A percentile compares a stretch with the other conserved stretches of the same genome.
phyloP scores from a whole-genome alignment of 1,140 invertebrate genomes.

The Phortica variegata region DNA sequence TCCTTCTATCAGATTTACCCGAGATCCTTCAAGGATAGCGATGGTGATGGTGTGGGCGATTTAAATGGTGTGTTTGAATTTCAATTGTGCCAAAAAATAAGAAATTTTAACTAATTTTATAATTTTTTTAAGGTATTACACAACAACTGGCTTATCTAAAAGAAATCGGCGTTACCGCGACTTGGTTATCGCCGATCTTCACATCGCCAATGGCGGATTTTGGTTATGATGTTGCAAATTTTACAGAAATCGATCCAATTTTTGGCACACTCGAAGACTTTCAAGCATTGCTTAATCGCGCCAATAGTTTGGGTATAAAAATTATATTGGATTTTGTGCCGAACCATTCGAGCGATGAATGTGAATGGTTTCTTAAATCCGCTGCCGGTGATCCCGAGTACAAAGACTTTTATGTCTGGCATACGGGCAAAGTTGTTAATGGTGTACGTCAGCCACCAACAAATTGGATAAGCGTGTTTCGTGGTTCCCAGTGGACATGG shows the following conservation, averaged over 20 bases:
- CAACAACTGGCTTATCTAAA: constrained; percentile 60
- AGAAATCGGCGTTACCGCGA: constrained; percentile 61
- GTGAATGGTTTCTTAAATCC: constrained; percentile 71
- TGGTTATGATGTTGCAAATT: constrained; percentile 70
- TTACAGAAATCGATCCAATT: constrained; percentile 68
- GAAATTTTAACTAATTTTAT: too few relatives aligned
- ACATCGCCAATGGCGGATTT: constrained; percentile 68
- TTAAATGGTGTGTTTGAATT: constrained; percentile 59
- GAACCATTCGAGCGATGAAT: constrained; percentile 73
- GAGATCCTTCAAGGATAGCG: constrained; percentile 69
- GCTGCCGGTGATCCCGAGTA: constrained; percentile 61
- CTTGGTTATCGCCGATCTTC: constrained; percentile 75
- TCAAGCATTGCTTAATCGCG: constrained; percentile 63
- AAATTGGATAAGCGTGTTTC: constrained; percentile 68
- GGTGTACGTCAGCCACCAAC: constrained; percentile 60
- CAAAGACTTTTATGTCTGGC: constrained; percentile 73
- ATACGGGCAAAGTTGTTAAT: constrained; percentile 56
- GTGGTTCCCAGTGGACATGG: constrained; percentile 67
- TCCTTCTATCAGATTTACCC: constrained; percentile 72
- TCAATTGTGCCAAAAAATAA: too few relatives aligned
- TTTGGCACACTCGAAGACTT: constrained; percentile 76
- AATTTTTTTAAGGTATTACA: too few relatives aligned
- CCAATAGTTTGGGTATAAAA: constrained; percentile 58
- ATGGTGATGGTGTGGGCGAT: constrained; percentile 70
- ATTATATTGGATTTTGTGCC: constrained; percentile 60